Conservation (phyloP, 2,888 invertebrate genomes). For the Anarsia innoxiella region DNA sequence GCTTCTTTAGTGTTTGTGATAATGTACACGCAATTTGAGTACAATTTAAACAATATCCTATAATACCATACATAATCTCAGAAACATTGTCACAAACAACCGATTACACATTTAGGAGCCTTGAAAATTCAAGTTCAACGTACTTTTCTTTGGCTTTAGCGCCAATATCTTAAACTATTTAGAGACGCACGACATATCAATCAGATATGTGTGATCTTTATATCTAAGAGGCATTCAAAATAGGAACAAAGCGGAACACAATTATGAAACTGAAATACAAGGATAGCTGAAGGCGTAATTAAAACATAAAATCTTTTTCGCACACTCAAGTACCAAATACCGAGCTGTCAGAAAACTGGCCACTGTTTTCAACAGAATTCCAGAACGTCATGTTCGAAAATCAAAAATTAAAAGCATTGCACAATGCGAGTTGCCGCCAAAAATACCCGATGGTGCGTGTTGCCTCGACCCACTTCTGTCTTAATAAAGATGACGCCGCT, state of each 20-base stretch:
- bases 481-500: slow-evolving; percentile 14
- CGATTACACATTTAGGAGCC: slow-evolving; percentile 2
- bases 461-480: slow-evolving; percentile 60
- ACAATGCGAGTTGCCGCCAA: slow-evolving; percentile 40
- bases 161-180: too few relatives aligned
- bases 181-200: too few relatives aligned
- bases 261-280: too few relatives aligned
- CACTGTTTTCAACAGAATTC: neutral
- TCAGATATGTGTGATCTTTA: too few relatives aligned
- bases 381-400: slow-evolving; percentile 18
- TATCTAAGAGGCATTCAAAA: too few relatives aligned
- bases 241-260: too few relatives aligned
- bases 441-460: slow-evolving; percentile 40
- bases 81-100: slow-evolving; percentile 6
- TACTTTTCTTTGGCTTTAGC: neutral
- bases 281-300: too few relatives aligned
- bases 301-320: too few relatives aligned
- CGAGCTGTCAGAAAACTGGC: neutral
- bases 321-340: too few relatives aligned
- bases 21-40: slow-evolving; percentile 2
- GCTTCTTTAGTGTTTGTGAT: slow-evolving; percentile 32
- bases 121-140: slow-evolving; percentile 3
- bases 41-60: slow-evolving; percentile 1
- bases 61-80: too few relatives aligned
- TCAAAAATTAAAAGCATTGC: slow-evolving; percentile 46